Evolutionary conservation across 2,113 vertebrate genomes (phyloP), one percentile per base, ranked within the genome.

Genomic region (Dipodomys ordii): DNA sequence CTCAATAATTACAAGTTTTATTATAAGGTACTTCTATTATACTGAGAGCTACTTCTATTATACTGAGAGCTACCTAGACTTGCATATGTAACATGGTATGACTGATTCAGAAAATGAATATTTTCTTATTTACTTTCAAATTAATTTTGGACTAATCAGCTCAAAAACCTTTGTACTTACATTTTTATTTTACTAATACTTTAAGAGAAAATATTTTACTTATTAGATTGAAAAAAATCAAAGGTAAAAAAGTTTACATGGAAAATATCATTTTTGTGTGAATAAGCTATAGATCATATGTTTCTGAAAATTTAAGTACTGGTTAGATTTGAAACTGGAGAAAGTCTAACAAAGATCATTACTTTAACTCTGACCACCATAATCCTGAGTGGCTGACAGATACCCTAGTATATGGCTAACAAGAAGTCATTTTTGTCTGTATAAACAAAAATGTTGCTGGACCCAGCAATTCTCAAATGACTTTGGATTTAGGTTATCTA

Each of bases 91-190:
- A 53, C 30, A 91, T 95, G 90, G 39, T n/a, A 69, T 74, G 30
- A 49, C 83, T 92, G 49, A 93, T 72, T 93, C 53, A 88, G 30
- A 90, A 25, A 85, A 18, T 67, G 44, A 91, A 85, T 12, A 85
- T 79, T 94, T 28, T 73, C 78, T 8, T 80, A 25, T 77, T 82
- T 90, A 90, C 20, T 46, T 60, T 35, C 27, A 49, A 74, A 1
- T 68, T 81, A 81, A 94, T 91, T 62, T 57, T 11, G 53, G 13
- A 4, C 12, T 57, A 57, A 57, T 57, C 53, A 57, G 53, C 53
- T 57, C 15, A 57, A 18, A 57, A 57, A 57, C 2, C 15, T 57
- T 57, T 57, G 53, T 57, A 57, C 15, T 57, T 57, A 57, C 53
- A 57, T 57, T 57, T 57, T 57, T 57, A 57, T 57, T 57, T 49